Evolutionary conservation across 2,797 vertebrate genomes (phyloP).

Genomic region (Glyptemys insculpta): DNA sequence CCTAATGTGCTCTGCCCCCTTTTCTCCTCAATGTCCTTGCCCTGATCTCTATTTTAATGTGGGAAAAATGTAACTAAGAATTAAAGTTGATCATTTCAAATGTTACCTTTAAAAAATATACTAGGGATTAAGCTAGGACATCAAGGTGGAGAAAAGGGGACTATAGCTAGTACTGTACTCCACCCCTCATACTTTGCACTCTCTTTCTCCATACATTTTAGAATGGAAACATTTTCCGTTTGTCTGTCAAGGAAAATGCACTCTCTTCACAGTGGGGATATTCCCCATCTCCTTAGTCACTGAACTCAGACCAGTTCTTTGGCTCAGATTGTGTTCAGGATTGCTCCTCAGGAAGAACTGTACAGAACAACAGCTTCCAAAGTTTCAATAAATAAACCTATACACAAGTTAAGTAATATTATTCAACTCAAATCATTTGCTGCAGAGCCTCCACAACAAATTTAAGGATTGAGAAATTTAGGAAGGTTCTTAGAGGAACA

Average conservation of each 20-base stretch:
- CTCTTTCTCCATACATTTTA: rapidly evolving
- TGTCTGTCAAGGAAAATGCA: too few relatives aligned
- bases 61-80: background rate
- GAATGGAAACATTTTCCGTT: background rate
- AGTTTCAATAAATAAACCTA: background rate
- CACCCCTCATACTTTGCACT: background rate
- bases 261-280: rapidly evolving
- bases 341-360: background rate
- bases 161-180: background rate
- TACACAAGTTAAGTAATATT: background rate
- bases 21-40: background rate
- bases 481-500: background rate
- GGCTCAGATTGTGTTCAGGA: background rate
- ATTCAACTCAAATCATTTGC: background rate
- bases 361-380: background rate
- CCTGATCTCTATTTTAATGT: background rate
- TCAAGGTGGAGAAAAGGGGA: background rate
- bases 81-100: background rate
- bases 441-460: background rate
- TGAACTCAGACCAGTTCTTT: background rate
- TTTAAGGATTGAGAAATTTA: background rate
- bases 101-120: background rate
- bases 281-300: background rate
- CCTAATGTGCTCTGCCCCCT: background rate
- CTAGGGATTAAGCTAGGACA: background rate